phyloP scores from a whole-genome alignment of 30 jellyfish, hydroid and myxozoan species.

The Aurelia aurita region DNA sequence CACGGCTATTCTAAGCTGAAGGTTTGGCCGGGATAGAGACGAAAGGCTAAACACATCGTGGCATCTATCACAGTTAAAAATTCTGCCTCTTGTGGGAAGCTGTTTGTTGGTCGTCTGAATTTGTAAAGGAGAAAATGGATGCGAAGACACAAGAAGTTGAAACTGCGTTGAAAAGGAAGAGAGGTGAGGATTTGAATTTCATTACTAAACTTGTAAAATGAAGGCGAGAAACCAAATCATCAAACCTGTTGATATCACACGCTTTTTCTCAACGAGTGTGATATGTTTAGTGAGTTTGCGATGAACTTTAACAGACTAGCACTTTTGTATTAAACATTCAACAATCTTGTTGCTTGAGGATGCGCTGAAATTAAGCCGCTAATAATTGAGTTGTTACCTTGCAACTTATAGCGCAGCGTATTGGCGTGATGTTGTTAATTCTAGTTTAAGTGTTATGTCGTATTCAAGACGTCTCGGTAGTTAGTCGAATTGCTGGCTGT shows the following conservation, averaged over 20 bases:
- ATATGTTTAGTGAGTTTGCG: slow-evolving; percentile 20
- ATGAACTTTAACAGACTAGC: slow-evolving; percentile 56
- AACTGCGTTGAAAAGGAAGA: slow-evolving; percentile 64
- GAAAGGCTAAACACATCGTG: no score
- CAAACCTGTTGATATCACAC: slow-evolving; percentile 70
- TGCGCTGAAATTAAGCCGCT: slow-evolving; percentile 31
- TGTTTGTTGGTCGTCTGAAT: neutral
- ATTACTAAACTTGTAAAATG: slow-evolving; percentile 27
- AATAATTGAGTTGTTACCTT: slow-evolving; percentile 14
- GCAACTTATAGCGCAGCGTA: neutral
- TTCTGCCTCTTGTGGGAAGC: no score
- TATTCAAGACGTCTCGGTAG: no score
- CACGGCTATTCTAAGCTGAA: no score
- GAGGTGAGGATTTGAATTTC: slow-evolving; percentile 46
- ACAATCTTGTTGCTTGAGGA: slow-evolving; percentile 15
- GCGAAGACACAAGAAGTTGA: neutral
- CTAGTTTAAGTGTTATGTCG: neutral
- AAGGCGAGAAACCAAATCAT: slow-evolving; percentile 73
- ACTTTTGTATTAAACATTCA: slow-evolving; percentile 53
- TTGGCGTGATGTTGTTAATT: neutral
- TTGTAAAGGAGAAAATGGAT: slow-evolving; percentile 20
- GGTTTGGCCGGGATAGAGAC: no score
- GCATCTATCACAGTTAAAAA: no score
- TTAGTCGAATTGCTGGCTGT: no score
- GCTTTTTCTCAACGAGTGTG: slow-evolving; percentile 2